Evolutionary conservation across 2,797 vertebrate species (phyloP).

Genomic region (Amazona finschi): DNA sequence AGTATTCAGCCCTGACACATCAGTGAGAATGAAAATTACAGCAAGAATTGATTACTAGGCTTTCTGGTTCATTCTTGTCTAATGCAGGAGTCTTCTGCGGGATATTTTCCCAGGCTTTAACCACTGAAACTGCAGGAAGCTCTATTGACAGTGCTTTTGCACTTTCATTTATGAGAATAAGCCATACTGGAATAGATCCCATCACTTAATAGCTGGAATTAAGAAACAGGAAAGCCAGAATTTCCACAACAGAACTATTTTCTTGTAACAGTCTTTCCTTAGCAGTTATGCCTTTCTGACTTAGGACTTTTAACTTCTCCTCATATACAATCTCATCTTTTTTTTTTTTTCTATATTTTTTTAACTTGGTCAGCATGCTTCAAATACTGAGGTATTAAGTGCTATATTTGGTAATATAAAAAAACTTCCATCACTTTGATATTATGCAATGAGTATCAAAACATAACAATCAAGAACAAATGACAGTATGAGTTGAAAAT

Average conservation of each 20-base stretch:
- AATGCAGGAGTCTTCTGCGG: neutral
- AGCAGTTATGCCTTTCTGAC: neutral
- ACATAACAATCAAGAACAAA: neutral
- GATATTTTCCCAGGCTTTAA: neutral
- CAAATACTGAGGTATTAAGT: neutral
- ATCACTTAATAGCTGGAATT: neutral
- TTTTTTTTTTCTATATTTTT: neutral
- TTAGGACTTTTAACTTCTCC: neutral
- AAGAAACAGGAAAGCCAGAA: neutral
- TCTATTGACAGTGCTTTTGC: neutral
- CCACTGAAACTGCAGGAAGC: neutral
- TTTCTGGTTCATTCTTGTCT: neutral
- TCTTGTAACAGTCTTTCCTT: neutral
- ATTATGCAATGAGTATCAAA: neutral
- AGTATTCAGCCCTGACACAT: neutral
- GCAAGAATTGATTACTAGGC: neutral
- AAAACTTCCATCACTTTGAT: neutral
- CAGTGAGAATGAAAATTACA: constrained; percentile 3
- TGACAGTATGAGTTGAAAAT: neutral
- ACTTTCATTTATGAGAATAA: neutral
- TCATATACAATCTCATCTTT: neutral
- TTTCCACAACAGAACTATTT: neutral
- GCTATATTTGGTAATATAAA: neutral
- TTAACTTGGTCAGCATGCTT: neutral
- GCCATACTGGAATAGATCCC: neutral